These are phyloP conservation scores for Trochalopteron elliotii DNA, from an alignment of 2,113 vertebrate genomes.

Conservation along the genomic window DNA sequence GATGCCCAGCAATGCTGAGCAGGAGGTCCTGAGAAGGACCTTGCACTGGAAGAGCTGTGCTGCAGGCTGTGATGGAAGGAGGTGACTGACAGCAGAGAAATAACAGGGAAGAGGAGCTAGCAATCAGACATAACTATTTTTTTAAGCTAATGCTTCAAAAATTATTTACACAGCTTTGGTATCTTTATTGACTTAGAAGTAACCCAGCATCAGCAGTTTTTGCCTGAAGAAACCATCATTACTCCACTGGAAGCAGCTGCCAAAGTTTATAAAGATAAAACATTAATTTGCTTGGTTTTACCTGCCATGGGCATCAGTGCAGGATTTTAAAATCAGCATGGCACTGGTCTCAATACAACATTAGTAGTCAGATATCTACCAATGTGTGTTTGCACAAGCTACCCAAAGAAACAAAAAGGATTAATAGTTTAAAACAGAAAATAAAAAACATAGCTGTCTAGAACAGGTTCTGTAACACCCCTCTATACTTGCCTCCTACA, in stretches of 20 bases:
- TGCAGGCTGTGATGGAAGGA: background rate
- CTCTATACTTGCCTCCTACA: background rate
- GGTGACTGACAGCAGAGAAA: background rate
- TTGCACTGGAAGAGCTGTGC: background rate
- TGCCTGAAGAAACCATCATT: background rate
- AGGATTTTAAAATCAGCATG: background rate
- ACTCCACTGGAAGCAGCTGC: background rate
- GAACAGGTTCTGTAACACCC: background rate
- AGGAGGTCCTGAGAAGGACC: background rate
- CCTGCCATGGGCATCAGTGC: background rate
- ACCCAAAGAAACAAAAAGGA: background rate
- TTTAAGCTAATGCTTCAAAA: background rate
- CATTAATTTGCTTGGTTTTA: background rate
- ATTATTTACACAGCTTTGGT: background rate
- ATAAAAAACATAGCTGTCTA: background rate
- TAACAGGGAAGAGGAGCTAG: background rate
- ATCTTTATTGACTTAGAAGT: background rate
- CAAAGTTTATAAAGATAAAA: background rate
- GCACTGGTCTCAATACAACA: background rate
- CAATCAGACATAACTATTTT: accelerated
- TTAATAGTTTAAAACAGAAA: background rate
- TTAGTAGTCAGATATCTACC: background rate
- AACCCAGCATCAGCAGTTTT: background rate
- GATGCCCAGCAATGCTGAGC: background rate
- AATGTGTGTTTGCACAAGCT: background rate